Evolutionary conservation across 2,113 vertebrate species (phyloP).

Genomic region (Excalfactoria chinensis): DNA sequence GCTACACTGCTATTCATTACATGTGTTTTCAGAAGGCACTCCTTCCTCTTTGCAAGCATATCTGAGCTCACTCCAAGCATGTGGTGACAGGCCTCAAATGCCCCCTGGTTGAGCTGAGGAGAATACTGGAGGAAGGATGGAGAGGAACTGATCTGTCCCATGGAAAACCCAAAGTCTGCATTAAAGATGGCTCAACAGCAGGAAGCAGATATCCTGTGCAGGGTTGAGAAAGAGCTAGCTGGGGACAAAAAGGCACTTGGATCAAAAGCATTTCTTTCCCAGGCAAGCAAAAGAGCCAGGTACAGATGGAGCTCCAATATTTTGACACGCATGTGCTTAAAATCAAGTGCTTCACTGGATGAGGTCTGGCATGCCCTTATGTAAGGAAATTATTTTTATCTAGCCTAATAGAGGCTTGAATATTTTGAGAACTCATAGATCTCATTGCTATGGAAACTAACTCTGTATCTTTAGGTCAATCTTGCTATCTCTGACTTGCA

Average conservation of each 20-base stretch:
- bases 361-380: neutral
- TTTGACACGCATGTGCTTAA: neutral
- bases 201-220: neutral
- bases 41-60: neutral
- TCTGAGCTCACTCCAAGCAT: neutral
- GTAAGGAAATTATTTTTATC: slow-evolving; percentile 57
- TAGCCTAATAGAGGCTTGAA: slow-evolving; percentile 17
- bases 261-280: neutral
- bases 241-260: neutral
- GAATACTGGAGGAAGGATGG: neutral
- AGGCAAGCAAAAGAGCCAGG: neutral
- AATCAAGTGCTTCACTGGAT: neutral
- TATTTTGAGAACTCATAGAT: slow-evolving; percentile 43
- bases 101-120: neutral
- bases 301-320: neutral
- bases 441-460: slow-evolving; percentile 66
- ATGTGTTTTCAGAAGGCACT: fast-evolving
- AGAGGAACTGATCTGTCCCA: fast-evolving
- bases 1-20: neutral
- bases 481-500: slow-evolving; percentile 9
- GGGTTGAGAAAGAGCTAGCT: neutral
- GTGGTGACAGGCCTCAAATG: neutral
- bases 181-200: neutral
- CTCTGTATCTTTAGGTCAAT: slow-evolving; percentile 48
- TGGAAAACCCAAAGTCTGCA: neutral